These are phyloP conservation scores for Muscicapa comitata DNA, from an alignment of 2,797 vertebrate species.

Conservation along the genomic window DNA sequence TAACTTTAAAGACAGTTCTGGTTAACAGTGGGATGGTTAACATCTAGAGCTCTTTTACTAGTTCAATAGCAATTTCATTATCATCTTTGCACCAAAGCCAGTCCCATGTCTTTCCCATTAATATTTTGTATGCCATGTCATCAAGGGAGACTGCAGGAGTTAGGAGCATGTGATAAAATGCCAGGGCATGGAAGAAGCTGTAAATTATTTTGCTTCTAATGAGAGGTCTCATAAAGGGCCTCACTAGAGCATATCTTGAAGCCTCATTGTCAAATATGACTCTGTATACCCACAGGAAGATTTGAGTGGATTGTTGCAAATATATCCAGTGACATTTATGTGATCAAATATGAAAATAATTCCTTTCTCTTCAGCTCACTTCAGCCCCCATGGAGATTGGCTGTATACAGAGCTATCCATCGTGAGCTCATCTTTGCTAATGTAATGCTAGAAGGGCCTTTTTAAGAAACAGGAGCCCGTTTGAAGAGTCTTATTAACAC, in stretches of 20 bases:
- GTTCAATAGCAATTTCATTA: not conserved
- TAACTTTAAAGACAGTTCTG: not conserved
- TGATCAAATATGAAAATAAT: conserved; percentile 48
- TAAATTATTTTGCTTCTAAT: not conserved
- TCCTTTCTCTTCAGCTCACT: not conserved
- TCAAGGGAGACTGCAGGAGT: not conserved
- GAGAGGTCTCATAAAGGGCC: not conserved
- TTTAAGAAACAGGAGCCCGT: not conserved
- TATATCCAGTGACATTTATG: not conserved
- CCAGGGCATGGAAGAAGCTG: not conserved
- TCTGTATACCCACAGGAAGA: not conserved
- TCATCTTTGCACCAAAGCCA: not conserved
- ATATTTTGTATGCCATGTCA: not conserved
- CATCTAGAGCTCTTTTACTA: not conserved
- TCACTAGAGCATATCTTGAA: not conserved
- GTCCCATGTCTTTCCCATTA: not conserved
- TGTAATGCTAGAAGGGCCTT: not conserved
- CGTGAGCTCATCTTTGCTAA: not conserved
- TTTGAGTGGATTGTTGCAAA: not conserved
- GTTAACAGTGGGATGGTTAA: not conserved
- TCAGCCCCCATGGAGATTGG: not conserved
- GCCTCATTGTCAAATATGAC: not conserved
- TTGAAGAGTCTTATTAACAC: not conserved
- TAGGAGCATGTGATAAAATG: not conserved
- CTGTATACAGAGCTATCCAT: not conserved